A percentile compares a stretch with the other conserved stretches of the same genome.
These are phyloP conservation scores for Sebastes alutus DNA, from an alignment of 2,797 vertebrate species.

Conservation along the genomic window DNA sequence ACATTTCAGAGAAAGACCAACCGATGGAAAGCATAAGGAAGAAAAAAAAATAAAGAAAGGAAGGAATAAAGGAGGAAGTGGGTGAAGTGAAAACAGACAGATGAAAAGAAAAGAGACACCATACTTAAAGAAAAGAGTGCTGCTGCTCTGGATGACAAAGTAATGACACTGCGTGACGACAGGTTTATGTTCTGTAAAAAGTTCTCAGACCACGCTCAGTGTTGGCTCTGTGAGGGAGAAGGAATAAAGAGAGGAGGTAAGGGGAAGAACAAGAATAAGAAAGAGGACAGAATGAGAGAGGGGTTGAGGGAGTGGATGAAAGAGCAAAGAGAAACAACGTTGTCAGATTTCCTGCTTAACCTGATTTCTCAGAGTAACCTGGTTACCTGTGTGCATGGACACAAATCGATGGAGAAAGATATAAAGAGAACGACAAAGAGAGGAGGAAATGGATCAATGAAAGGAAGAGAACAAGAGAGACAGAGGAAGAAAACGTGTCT, in stretches of 20 bases:
- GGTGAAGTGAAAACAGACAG: conserved; percentile 41
- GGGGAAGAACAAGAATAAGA: rapidly evolving
- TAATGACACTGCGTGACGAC: conserved; percentile 65
- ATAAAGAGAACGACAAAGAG: not conserved
- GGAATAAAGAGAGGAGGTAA: not conserved
- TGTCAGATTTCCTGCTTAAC: not conserved
- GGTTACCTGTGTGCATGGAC: not conserved
- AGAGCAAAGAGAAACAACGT: not conserved
- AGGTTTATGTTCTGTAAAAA: conserved; percentile 69
- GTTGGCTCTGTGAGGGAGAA: not conserved
- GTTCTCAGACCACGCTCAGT: conserved; percentile 16
- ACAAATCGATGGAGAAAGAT: not conserved
- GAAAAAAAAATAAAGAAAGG: not conserved
- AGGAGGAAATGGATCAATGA: not conserved
- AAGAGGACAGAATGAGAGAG: not conserved
- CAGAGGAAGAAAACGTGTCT: too few relatives aligned
- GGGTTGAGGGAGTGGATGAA: not conserved
- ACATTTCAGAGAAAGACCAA: conserved; percentile 6
- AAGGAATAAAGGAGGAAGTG: not conserved
- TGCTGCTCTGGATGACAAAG: conserved; percentile 61
- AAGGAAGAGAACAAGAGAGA: not conserved
- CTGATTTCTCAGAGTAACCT: not conserved
- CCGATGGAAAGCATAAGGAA: not conserved
- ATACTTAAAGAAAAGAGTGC: conserved; percentile 24
- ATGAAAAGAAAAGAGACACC: conserved; percentile 31